Percentiles rank a stretch among this genome's conserved stretches.
Evolutionary conservation across 92 coral and sea anemone genomes (phyloP).

Genomic region (Nematostella vectensis): DNA sequence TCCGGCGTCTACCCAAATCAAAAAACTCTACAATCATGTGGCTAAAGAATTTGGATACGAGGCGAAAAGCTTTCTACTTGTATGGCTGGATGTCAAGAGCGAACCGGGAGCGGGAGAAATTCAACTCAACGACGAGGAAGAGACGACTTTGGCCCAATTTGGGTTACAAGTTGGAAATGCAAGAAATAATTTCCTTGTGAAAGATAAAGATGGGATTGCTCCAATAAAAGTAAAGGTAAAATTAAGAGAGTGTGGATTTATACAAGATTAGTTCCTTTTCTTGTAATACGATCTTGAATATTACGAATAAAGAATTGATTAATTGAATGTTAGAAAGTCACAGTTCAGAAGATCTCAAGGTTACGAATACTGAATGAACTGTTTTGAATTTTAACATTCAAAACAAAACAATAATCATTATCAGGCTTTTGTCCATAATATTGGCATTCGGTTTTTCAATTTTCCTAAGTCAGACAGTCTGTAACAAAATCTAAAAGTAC

Average conservation of each 20-base stretch:
- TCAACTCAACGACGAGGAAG: conserved; percentile 45
- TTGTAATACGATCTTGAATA: too few species aligned
- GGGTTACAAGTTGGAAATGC: conserved; percentile 64
- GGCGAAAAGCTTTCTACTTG: conserved; percentile 55
- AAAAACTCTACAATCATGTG: conserved; percentile 45
- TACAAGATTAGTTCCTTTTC: too few species aligned
- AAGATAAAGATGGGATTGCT: conserved; percentile 56
- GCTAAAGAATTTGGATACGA: conserved; percentile 69
- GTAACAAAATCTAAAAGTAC: too few species aligned
- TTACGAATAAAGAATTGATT: too few species aligned
- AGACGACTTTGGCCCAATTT: conserved; percentile 53
- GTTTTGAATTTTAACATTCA: too few species aligned
- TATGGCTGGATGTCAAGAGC: conserved; percentile 46
- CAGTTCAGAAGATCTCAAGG: too few species aligned
- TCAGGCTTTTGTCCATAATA: too few species aligned
- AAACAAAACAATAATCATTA: too few species aligned
- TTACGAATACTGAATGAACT: too few species aligned
- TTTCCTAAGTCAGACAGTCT: too few species aligned
- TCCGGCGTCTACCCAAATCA: conserved; percentile 55
- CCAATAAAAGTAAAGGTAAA: conserved; percentile 61
- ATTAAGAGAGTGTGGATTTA: conserved; percentile 9
- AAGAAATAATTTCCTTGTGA: conserved; percentile 64
- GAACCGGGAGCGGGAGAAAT: conserved; percentile 40
- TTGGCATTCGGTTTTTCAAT: too few species aligned
- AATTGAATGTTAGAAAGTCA: too few species aligned